Conservation (phyloP, 2,888 invertebrate genomes). For the Spisula subtruncata region DNA sequence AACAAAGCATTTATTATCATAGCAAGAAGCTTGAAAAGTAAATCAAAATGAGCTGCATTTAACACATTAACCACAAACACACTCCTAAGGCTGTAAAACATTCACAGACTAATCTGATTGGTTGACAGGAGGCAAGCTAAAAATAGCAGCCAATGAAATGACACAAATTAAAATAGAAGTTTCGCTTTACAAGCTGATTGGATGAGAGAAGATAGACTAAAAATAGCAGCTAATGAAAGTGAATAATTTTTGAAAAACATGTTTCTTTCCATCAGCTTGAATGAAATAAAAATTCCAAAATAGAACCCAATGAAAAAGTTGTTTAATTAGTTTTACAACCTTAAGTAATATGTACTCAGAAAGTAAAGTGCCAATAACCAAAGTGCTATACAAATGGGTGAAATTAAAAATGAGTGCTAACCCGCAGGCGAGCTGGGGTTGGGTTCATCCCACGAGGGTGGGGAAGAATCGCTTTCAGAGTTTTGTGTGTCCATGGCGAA, state of each 20-base stretch:
- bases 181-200: not conserved
- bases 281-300: too few relatives aligned
- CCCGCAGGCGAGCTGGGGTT: slow-evolving; percentile 61
- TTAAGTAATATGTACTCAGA: not conserved
- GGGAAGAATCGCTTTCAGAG: slow-evolving; percentile 79
- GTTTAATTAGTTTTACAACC: not conserved
- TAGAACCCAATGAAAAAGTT: not conserved
- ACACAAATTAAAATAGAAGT: too few relatives aligned
- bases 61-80: not conserved
- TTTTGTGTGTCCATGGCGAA: slow-evolving; percentile 66
- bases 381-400: slow-evolving; percentile 32
- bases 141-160: not conserved
- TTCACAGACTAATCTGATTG: not conserved
- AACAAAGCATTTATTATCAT: not conserved
- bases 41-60: not conserved
- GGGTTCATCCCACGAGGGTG: slow-evolving; percentile 82
- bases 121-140: not conserved
- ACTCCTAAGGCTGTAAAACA: slow-evolving; percentile 6
- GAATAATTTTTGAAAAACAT: too few relatives aligned
- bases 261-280: not conserved
- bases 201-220: not conserved
- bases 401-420: slow-evolving; percentile 64
- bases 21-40: not conserved
- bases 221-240: not conserved
- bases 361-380: slow-evolving; percentile 23